Conservation (phyloP, 1,140 invertebrate genomes). For the Aphelenchoides avenae region DNA sequence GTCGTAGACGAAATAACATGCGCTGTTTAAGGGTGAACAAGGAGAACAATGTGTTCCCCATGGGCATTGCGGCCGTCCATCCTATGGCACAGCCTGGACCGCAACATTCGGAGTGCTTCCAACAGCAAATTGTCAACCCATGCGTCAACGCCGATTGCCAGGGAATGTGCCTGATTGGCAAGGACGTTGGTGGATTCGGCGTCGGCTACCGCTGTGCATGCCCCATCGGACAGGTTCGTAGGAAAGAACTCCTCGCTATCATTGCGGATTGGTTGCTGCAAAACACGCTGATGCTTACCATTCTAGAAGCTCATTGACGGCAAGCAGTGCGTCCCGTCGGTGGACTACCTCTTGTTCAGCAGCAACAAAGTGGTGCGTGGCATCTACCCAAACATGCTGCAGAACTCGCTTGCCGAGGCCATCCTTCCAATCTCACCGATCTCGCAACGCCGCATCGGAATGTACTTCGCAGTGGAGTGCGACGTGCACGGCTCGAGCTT, state of each 20-base stretch:
- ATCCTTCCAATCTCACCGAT: constrained; percentile 76
- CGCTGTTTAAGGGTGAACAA: constrained; percentile 41
- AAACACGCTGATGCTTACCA: no score
- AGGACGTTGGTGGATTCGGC: constrained; percentile 70
- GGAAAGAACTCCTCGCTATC: constrained; percentile 7
- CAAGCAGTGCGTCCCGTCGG: constrained; percentile 76
- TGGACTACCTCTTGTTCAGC: constrained; percentile 91
- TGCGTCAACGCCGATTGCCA: constrained; percentile 89
- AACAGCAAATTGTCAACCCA: constrained; percentile 68
- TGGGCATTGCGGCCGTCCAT: constrained; percentile 58
- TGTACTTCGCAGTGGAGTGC: constrained; percentile 82
- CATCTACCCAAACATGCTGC: constrained; percentile 80
- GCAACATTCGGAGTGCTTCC: constrained; percentile 53
- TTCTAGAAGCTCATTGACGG: constrained; percentile 65
- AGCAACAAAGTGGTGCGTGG: constrained; percentile 94
- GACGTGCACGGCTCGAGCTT: constrained; percentile 70
- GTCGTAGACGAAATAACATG: constrained; percentile 1
- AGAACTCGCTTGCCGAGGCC: constrained; percentile 85
- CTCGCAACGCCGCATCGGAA: constrained; percentile 86
- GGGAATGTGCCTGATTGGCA: constrained; percentile 89
- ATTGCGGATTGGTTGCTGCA: constrained; percentile 8
- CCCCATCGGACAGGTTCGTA: constrained; percentile 72
- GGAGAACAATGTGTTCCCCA: constrained; percentile 58
- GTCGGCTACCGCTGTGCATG: constrained; percentile 89
- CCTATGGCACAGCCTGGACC: constrained; percentile 54